phyloP scores from a whole-genome alignment of 2,113 vertebrate species.

The Rousettus leschenaultii region DNA sequence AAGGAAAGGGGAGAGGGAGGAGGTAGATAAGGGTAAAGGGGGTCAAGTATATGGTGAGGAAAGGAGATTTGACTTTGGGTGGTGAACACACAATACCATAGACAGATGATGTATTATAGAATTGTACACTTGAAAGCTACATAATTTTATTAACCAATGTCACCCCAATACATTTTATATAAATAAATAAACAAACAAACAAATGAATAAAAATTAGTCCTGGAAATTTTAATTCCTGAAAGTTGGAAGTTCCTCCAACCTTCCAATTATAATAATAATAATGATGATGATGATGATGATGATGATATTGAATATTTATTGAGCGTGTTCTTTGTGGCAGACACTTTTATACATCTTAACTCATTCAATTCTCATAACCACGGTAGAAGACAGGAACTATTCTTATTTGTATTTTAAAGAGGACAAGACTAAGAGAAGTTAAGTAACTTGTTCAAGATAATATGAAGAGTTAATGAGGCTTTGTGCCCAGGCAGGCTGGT shows the following conservation, averaged over 20 bases:
- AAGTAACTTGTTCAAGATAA: background rate
- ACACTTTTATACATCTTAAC: background rate
- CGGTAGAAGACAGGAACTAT: background rate
- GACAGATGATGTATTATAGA: too few species aligned
- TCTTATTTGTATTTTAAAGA: background rate
- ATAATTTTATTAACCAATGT: too few species aligned
- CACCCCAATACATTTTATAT: too few species aligned
- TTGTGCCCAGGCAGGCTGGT: background rate
- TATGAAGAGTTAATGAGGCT: background rate
- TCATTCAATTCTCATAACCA: background rate
- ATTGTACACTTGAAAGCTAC: too few species aligned
- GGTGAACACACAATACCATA: too few species aligned
- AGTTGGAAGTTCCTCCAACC: background rate
- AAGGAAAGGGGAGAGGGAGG: too few species aligned
- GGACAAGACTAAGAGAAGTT: background rate
- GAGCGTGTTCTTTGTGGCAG: background rate
- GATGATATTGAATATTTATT: background rate
- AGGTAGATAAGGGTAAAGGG: too few species aligned
- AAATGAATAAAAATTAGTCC: background rate
- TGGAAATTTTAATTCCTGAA: conserved; percentile 1
- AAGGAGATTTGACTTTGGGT: too few species aligned
- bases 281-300: background rate
- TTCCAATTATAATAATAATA: background rate
- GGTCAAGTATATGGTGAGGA: too few species aligned
- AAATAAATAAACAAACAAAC: too few species aligned